These are phyloP conservation scores for Trichoplusia ni DNA, from an alignment of 1,140 invertebrate genomes.

Conservation along the genomic window DNA sequence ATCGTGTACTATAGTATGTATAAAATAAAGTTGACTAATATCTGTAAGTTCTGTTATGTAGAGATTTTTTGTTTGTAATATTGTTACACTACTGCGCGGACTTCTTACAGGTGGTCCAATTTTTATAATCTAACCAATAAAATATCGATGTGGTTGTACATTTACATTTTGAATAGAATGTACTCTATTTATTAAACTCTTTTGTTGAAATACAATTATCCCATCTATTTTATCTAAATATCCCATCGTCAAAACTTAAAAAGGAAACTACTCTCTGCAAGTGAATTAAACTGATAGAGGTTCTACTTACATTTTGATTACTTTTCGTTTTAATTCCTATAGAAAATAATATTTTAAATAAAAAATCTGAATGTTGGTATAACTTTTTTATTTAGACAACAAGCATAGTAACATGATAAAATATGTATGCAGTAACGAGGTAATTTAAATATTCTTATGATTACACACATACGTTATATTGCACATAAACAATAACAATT, in stretches of 20 bases:
- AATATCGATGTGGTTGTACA: slow-evolving; percentile 81
- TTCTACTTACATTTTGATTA: too few species aligned
- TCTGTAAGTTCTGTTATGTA: slow-evolving; percentile 81
- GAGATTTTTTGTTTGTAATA: slow-evolving; percentile 81
- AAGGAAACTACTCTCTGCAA: background rate
- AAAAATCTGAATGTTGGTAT: slow-evolving; percentile 11
- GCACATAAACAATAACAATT: slow-evolving; percentile 9
- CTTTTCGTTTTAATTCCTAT: too few species aligned
- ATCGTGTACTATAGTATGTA: slow-evolving; percentile 79
- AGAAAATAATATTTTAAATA: background rate
- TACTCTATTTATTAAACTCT: slow-evolving; percentile 67
- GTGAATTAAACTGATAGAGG: too few species aligned
- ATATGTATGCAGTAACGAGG: slow-evolving; percentile 32
- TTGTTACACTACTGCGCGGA: slow-evolving; percentile 79
- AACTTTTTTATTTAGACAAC: slow-evolving; percentile 48
- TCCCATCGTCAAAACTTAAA: background rate
- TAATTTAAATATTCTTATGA: slow-evolving; percentile 21
- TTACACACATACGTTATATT: slow-evolving; percentile 11
- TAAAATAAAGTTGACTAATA: slow-evolving; percentile 81
- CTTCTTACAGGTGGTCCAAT: slow-evolving; percentile 78
- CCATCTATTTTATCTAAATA: slow-evolving; percentile 47
- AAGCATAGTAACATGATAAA: slow-evolving; percentile 39
- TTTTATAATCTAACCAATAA: slow-evolving; percentile 82
- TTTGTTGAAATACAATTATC: slow-evolving; percentile 64
- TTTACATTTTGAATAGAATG: slow-evolving; percentile 70